Evolutionary conservation across 2,797 vertebrate genomes (phyloP).

Genomic region (Brotogeris chrysoptera): DNA sequence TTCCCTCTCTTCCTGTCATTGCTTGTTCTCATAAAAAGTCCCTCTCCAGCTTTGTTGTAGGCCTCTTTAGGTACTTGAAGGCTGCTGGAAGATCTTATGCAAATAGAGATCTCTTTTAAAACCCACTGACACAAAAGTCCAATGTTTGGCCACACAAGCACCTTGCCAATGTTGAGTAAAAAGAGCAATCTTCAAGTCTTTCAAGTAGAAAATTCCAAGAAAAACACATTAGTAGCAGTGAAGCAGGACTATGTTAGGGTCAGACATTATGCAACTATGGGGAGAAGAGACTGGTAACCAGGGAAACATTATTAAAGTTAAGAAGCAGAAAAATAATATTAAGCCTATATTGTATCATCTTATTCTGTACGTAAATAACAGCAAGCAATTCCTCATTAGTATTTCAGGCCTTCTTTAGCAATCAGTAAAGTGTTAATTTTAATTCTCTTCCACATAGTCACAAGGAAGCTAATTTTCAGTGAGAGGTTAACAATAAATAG

Average conservation of each 20-base stretch:
- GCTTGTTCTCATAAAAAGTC: not conserved
- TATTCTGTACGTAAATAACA: not conserved
- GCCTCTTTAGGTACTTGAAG: not conserved
- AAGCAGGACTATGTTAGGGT: not conserved
- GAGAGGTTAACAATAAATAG: constrained; percentile 6
- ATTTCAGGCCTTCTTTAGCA: not conserved
- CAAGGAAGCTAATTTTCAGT: not conserved
- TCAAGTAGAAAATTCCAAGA: not conserved
- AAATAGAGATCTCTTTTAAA: not conserved
- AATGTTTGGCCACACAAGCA: accelerated
- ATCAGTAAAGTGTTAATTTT: not conserved
- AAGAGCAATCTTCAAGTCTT: not conserved
- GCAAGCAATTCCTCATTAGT: not conserved
- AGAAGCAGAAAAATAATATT: not conserved
- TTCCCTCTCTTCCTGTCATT: not conserved
- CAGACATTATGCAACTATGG: not conserved
- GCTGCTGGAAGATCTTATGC: not conserved
- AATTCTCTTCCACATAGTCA: not conserved
- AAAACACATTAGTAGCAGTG: not conserved
- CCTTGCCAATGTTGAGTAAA: not conserved
- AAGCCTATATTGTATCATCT: not conserved
- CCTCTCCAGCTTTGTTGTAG: not conserved
- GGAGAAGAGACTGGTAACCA: not conserved
- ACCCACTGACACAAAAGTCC: not conserved
- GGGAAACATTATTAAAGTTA: not conserved